A percentile compares a stretch with the other conserved stretches of the same genome.
Evolutionary conservation across 2,113 vertebrate genomes (phyloP).

Genomic region (Budorcas taxicolor): DNA sequence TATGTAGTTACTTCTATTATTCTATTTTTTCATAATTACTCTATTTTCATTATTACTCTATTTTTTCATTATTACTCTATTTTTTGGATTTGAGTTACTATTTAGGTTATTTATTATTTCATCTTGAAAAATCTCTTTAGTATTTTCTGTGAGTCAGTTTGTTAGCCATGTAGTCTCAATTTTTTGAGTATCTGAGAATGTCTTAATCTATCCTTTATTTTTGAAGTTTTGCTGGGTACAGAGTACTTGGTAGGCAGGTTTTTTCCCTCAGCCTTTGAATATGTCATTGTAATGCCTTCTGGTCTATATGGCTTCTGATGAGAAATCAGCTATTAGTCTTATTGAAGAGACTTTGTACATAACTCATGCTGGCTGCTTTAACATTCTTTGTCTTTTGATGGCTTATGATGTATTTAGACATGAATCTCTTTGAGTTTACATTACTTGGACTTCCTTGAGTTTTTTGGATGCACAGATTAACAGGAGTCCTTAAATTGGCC

Average conservation of each 20-base stretch:
- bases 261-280: background rate
- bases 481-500: background rate
- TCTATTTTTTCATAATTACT: background rate
- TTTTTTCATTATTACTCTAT: background rate
- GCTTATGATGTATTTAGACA: background rate
- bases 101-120: background rate
- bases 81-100: background rate
- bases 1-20: background rate
- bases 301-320: background rate
- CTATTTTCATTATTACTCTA: background rate
- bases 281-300: background rate
- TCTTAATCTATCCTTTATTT: background rate
- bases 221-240: background rate
- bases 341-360: background rate
- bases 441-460: background rate
- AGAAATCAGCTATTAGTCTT: background rate
- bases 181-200: background rate
- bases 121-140: background rate
- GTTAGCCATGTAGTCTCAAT: background rate
- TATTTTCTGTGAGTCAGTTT: background rate
- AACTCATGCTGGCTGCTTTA: background rate
- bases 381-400: background rate
- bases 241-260: background rate
- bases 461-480: background rate
- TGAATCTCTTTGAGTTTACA: background rate